These are phyloP conservation scores for Zygogramma bicolorata DNA, from an alignment of 2,888 invertebrate genomes.

Conservation along the genomic window DNA sequence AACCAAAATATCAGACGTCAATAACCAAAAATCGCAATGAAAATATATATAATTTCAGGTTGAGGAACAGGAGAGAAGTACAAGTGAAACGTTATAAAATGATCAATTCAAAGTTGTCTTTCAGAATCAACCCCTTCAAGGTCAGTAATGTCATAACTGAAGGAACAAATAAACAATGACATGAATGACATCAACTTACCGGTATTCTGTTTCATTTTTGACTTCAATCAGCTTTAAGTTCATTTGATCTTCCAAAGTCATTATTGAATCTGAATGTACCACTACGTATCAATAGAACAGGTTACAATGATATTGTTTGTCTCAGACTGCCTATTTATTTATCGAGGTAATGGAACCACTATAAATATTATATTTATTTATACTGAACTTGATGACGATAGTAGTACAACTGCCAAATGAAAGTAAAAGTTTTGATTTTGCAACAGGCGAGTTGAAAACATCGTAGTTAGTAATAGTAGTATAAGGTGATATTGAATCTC, in stretches of 20 bases:
- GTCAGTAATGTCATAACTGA: no score
- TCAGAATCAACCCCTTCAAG: no score
- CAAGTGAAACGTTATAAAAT: no score
- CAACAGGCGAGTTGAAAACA: neutral
- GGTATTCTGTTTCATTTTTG: constrained; percentile 44
- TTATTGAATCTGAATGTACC: neutral
- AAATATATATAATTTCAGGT: no score
- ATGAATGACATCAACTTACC: constrained; percentile 25
- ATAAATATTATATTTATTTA: constrained; percentile 1
- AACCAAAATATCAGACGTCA: no score
- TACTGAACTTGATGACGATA: neutral
- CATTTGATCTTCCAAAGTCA: constrained; percentile 38
- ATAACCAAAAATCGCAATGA: no score
- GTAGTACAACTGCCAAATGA: neutral
- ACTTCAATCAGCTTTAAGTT: constrained; percentile 40
- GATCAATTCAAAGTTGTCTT: no score
- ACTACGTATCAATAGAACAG: no score
- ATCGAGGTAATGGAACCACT: neutral
- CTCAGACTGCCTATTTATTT: neutral
- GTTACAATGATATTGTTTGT: neutral
- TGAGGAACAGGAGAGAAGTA: no score
- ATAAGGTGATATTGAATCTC: no score
- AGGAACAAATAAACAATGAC: neutral
- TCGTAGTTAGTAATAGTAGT: no score
- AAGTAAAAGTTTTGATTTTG: neutral